Evolutionary conservation across 2,113 vertebrate genomes (phyloP).

Genomic region (Limnothrissa miodon): DNA sequence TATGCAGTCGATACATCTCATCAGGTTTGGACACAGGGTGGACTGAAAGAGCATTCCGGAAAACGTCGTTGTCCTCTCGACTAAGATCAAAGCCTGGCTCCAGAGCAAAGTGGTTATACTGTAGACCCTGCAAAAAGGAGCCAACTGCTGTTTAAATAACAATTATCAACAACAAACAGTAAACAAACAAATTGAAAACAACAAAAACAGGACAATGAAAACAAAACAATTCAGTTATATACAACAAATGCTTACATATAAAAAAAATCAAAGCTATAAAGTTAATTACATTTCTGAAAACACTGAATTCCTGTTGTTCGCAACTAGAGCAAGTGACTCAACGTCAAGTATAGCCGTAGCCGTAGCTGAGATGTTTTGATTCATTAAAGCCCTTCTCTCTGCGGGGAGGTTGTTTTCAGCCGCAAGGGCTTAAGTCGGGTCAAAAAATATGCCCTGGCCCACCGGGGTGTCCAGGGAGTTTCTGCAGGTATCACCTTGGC

Average conservation of each 20-base stretch:
- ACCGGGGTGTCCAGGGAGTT: constrained; percentile 8
- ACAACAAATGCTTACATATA: neutral
- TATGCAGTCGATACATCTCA: constrained; percentile 94
- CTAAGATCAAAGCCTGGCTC: constrained; percentile 75
- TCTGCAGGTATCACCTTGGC: constrained; percentile 29
- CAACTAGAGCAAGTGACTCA: neutral
- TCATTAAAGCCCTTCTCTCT: neutral
- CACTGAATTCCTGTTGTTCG: neutral
- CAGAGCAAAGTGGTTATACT: constrained; percentile 84
- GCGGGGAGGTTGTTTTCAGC: neutral
- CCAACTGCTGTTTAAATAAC: neutral
- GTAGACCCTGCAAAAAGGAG: constrained; percentile 70
- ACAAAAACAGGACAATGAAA: neutral
- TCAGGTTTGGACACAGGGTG: constrained; percentile 89
- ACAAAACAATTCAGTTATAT: neutral
- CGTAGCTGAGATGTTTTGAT: neutral
- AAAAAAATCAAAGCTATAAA: neutral
- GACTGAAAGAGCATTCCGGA: constrained; percentile 82
- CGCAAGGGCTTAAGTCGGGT: neutral
- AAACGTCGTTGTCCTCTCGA: constrained; percentile 73
- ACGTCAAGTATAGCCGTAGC: neutral
- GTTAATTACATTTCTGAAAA: neutral
- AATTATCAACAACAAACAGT: neutral
- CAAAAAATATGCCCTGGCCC: neutral
- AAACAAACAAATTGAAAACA: neutral